Base-by-base conservation (phyloP, 2,113 vertebrate species). In the Gambusia holbrooki region DNA sequence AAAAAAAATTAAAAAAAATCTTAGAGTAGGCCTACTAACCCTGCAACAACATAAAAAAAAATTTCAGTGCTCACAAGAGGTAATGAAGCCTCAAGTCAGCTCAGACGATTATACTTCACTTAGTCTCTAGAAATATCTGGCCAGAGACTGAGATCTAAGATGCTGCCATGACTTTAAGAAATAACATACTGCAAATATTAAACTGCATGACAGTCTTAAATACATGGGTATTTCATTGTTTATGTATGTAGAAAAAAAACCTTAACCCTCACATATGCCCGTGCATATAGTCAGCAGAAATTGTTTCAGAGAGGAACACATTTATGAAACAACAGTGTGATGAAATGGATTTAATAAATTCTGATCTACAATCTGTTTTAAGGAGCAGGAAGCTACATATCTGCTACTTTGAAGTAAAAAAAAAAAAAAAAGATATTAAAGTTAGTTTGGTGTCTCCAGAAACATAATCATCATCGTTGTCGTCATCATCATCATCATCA, bases 61-160 rank as follows among this genome's bases (percentile, higher is more conserved):
- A 40, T 40, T 69, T 80, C 78, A 72, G 83, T 87, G 79, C 63
- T 86, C 51, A 79, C 68, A 74, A 80, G 80, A 89, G 72, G 48
- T 45, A 45, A 51, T 74, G 81, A 60, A 74, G 79, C 82, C 70
- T 70, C 86, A 83, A 88, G 90, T 87, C 76, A 69, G 69, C 32
- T 62, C 81, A 73, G 73, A 80, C 83, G 83, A 83, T 90, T 89
- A 88, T 79, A 81, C 72, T 72, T 69, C 76, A 84, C 84, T 30
- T 30, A 3, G 30, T 30, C 30, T 30, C 27, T 80, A 90, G 86
- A 93, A 91, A 91, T 85, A 76, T 89, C 87, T 87, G 86, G 87
- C 80, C 87, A 88, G 77, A 74, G 75, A 75, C 76, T 68, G 82
- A 82, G 78, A 90, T 86, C 81, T 70, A 45, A 74, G 71, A 69